These are phyloP conservation scores for Pygoscelis adeliae DNA, from an alignment of 2,113 vertebrate genomes.

Conservation along the genomic window DNA sequence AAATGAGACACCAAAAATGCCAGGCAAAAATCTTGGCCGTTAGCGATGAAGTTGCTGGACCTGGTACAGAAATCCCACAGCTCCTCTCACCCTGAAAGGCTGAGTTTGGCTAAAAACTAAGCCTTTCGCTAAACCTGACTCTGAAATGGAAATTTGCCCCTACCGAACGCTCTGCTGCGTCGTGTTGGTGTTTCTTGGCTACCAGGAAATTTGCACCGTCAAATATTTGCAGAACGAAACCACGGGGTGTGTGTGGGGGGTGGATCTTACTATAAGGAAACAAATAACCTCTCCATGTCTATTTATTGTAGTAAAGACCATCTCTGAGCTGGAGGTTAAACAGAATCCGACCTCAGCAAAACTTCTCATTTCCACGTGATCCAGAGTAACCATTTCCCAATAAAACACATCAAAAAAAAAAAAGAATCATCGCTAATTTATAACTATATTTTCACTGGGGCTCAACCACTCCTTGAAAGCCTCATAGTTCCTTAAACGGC, in stretches of 20 bases:
- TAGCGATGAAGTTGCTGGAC: neutral
- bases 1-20: neutral
- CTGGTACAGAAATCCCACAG: neutral
- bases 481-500: neutral
- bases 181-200: neutral
- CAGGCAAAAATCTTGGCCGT: accelerated
- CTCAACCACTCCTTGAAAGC: neutral
- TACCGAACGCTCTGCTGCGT: accelerated
- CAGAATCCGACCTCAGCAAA: neutral
- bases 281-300: neutral
- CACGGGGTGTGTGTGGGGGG: neutral
- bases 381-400: neutral
- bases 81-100: neutral
- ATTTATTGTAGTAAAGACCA: neutral
- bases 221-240: slow-evolving; percentile 38
- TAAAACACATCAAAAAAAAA: neutral
- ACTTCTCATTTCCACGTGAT: accelerated
- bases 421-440: neutral
- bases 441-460: neutral
- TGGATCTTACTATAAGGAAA: neutral
- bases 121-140: neutral
- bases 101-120: neutral
- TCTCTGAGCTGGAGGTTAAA: neutral
- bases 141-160: neutral
- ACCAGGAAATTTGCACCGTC: neutral